These are phyloP conservation scores for Meteorus cinctellus DNA, from an alignment of 2,888 invertebrate genomes.

Conservation along the genomic window DNA sequence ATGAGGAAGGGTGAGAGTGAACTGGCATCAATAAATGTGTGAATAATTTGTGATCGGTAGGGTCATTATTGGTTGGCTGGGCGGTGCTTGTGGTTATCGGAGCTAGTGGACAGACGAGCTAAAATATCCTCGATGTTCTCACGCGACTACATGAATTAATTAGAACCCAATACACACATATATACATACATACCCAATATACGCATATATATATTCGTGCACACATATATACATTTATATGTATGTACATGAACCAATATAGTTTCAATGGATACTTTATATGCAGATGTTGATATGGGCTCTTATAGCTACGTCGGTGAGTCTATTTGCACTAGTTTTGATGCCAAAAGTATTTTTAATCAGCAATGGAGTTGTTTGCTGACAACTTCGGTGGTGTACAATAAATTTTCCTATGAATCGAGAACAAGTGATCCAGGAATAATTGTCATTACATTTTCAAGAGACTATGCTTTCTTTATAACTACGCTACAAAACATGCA, in stretches of 20 bases:
- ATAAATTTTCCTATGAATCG: too few relatives aligned
- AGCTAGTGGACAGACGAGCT: conserved; percentile 36
- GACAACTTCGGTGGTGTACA: too few relatives aligned
- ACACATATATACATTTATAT: too few relatives aligned
- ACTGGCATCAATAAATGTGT: conserved; percentile 60
- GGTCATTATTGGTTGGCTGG: conserved; percentile 56
- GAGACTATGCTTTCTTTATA: too few relatives aligned
- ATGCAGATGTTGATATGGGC: too few relatives aligned
- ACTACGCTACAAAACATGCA: too few relatives aligned
- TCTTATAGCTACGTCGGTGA: too few relatives aligned
- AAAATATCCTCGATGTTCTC: conserved; percentile 39
- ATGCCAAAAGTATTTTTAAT: too few relatives aligned
- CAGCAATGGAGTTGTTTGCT: too few relatives aligned
- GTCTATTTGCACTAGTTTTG: too few relatives aligned
- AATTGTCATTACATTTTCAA: too few relatives aligned
- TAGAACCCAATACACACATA: conserved; percentile 6
- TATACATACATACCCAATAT: neutral
- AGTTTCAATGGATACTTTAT: neutral
- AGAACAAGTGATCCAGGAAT: too few relatives aligned
- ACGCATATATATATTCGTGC: neutral
- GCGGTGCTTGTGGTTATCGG: conserved; percentile 40
- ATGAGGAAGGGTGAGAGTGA: conserved; percentile 20
- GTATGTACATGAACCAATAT: neutral
- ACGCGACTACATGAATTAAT: conserved; percentile 42
- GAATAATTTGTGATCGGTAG: conserved; percentile 63